Conservation (phyloP, 2,797 vertebrate genomes). For the Cynopterus sphinx region DNA sequence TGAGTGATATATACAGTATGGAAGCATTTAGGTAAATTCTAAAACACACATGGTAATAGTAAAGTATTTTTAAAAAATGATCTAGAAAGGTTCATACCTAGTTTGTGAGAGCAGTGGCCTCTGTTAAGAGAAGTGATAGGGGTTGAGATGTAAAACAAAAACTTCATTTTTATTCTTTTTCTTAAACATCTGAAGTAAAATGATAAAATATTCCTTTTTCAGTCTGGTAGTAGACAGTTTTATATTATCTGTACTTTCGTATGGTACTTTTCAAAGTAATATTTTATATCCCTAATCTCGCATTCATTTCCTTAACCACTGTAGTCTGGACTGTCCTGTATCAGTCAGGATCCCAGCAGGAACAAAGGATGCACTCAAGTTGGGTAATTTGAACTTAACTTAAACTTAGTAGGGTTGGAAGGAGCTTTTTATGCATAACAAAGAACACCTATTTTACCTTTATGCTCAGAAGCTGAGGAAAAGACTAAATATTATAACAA, state of each 20-base stretch:
- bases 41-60: neutral
- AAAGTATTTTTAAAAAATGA: neutral
- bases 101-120: neutral
- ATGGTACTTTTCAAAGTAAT: neutral
- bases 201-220: neutral
- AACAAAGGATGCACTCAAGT: neutral
- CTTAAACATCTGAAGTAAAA: neutral
- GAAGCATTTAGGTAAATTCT: neutral
- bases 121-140: neutral
- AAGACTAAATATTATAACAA: neutral
- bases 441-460: neutral
- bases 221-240: neutral
- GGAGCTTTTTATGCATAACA: constrained; percentile 31
- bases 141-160: neutral
- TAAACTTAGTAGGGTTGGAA: neutral
- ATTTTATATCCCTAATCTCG: neutral
- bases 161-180: neutral
- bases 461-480: neutral
- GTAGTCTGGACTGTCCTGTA: neutral
- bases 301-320: neutral
- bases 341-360: neutral
- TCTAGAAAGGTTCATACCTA: neutral
- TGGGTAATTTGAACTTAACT: neutral
- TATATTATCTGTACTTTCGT: neutral
- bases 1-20: neutral